Evolutionary conservation across 2,113 vertebrate species (phyloP).

Genomic region (Phoenicopterus ruber): DNA sequence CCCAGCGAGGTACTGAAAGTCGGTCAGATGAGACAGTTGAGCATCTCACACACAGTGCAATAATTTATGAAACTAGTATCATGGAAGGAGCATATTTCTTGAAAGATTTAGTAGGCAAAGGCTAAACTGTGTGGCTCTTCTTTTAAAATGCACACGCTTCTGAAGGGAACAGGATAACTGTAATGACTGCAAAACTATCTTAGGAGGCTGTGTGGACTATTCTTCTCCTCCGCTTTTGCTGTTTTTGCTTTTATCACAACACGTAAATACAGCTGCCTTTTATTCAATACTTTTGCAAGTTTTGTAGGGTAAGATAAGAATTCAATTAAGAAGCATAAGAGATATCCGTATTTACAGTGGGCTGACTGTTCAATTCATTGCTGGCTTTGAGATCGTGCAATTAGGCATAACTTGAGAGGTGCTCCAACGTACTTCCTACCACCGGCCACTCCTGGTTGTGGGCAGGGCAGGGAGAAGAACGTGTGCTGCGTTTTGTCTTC

Average conservation of each 20-base stretch:
- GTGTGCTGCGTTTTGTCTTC: background rate
- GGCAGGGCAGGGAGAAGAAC: background rate
- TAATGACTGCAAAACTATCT: background rate
- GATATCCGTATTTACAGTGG: background rate
- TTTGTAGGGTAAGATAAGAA: background rate
- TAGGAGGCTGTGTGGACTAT: background rate
- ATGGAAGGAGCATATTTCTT: background rate
- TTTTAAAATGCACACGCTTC: background rate
- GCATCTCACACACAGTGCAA: background rate
- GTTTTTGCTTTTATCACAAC: background rate
- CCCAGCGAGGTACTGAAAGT: background rate
- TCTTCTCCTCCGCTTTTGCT: background rate
- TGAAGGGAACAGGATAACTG: background rate
- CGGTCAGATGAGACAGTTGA: background rate
- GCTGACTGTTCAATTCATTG: background rate
- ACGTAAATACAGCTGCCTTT: background rate
- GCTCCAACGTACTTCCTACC: background rate
- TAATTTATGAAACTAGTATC: slow-evolving; percentile 28
- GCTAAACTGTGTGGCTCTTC: background rate
- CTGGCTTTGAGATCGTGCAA: background rate
- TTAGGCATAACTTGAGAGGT: background rate
- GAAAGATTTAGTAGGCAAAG: slow-evolving; percentile 50
- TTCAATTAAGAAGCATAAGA: background rate
- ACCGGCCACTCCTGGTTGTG: background rate
- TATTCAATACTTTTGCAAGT: background rate